A percentile compares a stretch with the other conserved stretches of the same genome.
Evolutionary conservation across 2,797 vertebrate genomes (phyloP).

Genomic region (Pipistrellus kuhlii): DNA sequence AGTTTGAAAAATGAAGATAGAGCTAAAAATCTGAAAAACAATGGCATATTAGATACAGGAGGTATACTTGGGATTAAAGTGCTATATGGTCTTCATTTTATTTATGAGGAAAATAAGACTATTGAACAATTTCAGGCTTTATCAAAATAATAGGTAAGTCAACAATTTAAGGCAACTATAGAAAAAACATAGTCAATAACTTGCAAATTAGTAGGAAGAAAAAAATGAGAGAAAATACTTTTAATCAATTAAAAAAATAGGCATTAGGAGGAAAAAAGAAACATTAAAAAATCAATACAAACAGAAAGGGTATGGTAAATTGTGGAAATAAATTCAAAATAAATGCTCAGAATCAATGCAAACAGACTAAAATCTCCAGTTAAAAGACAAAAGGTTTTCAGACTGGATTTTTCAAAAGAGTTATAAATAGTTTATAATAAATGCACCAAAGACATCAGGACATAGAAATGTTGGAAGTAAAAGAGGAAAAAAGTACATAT

Average conservation of each 20-base stretch:
- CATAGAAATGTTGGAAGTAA: neutral
- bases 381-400: conserved; percentile 12
- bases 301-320: neutral
- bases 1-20: conserved; percentile 3
- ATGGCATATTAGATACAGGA: neutral
- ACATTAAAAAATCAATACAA: neutral
- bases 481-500: neutral
- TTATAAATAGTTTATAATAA: conserved; percentile 29
- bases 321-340: conserved; percentile 9
- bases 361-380: neutral
- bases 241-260: neutral
- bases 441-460: neutral
- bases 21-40: neutral
- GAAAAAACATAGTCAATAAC: neutral
- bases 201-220: neutral
- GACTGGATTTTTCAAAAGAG: neutral
- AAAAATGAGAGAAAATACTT: conserved; percentile 7
- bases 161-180: neutral
- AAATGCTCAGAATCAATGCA: neutral
- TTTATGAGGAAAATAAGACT: conserved; percentile 11
- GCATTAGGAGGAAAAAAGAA: neutral
- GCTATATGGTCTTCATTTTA: neutral
- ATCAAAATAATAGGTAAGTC: neutral
- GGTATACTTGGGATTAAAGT: neutral
- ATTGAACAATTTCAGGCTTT: neutral